Base-by-base conservation (phyloP, 2,797 vertebrate species). In the Hyperoplus immaculatus region DNA sequence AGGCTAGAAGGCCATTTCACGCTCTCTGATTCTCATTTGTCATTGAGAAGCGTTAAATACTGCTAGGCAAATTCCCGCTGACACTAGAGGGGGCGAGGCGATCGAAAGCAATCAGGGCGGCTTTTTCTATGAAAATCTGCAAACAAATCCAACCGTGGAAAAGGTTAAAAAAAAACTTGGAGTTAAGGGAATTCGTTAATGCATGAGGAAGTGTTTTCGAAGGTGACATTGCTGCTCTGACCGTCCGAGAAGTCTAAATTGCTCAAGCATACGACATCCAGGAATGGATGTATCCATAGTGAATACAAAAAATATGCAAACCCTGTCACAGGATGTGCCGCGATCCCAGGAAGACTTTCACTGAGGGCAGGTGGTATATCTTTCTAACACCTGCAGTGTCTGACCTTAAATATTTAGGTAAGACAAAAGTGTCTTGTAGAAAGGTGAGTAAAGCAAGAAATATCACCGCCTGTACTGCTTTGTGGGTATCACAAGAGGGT, bases 1-100 rank as follows among this genome's bases (percentile, higher is more conserved):
- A 15, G 59, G 38, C 87, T 78, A 69, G 63, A 29, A 91, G 88
- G 92, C 87, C 91, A 93, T 95, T 95, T 95, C 93, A 94, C 51
- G 87, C 86, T 94, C 86, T 77, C 85, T 89, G 93, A 83, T 90
- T 88, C 92, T 94, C 93, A 93, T 95, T 95, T 95, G 92, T 95
- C 93, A 95, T 94, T 91, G 81, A 90, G 92, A 84, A 54, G 89
- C 56, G 75, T 94, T 95, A 94, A 94, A 94, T 93, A 94, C 90
- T 93, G 68, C 84, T 92, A 91, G 91, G 94, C 91, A 94, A 94
- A 95, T 89, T 88, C 85, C 81, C 72, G 72, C 87, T 87, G 93
- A 94, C 90, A 92, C 63, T 4, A 62, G 75, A 80, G 87, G 87
- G 87, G 87, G 89, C 77, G 68, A 85, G 82, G 58, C 67, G 88